Base-by-base conservation (phyloP, 2,888 invertebrate genomes). In the Adineta ricciae region DNA sequence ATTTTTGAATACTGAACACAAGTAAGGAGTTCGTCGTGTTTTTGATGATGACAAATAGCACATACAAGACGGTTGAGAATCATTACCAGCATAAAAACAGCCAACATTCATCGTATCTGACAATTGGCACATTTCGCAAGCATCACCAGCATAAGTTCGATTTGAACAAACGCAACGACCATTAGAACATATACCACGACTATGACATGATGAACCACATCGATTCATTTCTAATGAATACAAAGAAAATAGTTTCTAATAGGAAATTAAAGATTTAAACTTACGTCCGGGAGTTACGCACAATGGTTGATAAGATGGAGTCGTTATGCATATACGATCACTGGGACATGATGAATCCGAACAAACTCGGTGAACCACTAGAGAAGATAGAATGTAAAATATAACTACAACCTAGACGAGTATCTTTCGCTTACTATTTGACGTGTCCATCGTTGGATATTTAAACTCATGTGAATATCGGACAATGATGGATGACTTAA, bases 161-260 rank as follows among this genome's bases (percentile, higher is more conserved):
- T 78, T 78, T 1, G 73, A 78, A 24, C 73, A 78, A 78, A 78
- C 41, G 24, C 73, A 78, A 27, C 41, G 73, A 41, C 41, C 73
- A 78, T 78, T 78, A 3, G 73, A 78, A 78, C 73, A 78, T 38
- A 78, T 78, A 24, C 73, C 73, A 38, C 73, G 73, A 41, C 73
- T 78, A 24, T 78, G 73, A 78, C 73, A 78, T 36, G 73, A 41
- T 38, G 36, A 78, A 41, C 73, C 41, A 78, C 73, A 78, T 78
- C 38, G 21, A 38, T 36, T 38, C 36, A 78, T 78, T 78, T 78
- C 73, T 78, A 41, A 38, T 5, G 5, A 78, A 41, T 21, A 41
- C 9, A 78, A 7, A 78, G 5, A 9, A 78, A 41, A 2, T 2
- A 14, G 2, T 19, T 36, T 24, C 11, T 21, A 24, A 5, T 19